Evolutionary conservation across 2,888 invertebrate species (phyloP), one percentile per base, ranked within the genome.

Genomic region (Xestia xanthographa): DNA sequence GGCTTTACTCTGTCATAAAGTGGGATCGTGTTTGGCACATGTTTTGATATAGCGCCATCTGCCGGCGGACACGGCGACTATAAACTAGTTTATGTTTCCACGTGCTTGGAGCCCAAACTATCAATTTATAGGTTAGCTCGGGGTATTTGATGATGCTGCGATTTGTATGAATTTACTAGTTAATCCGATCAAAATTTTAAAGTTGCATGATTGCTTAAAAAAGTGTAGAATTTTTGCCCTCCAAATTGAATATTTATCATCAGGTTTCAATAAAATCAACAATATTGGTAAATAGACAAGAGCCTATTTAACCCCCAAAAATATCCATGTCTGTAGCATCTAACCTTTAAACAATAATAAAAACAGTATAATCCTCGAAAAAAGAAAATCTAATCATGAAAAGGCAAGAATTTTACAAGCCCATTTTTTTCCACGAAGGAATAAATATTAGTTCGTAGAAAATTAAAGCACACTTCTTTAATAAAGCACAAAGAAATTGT

Each of bases 1-100:
- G 71, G 68, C 79, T 84, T 78, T 78, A 78, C 76, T 67, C 41
- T 43, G 60, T 29, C 74, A 41, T 86, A 87, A 86, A 86, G 45
- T 56, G 68, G 67, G 73, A 66, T 69, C 75, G 66, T 75, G 77
- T 83, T 86, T 76, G 77, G 70, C 74, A 77, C 75, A 80, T 78
- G 77, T 76, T 83, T 75, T 75, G 75, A 77, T 74, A 72, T 34
- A 78, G 62, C 72, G 83, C 65, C 76, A 75, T 85, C 83, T 82
- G 74, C 9, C n/a, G 70, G 76, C 76, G 74, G 66, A 75, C 70
- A 43, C 29, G 56, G 63, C 2, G 50, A 72, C 79, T 65, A 76
- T 82, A 56, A 84, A 85, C 41, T 67, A 72, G 76, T 82, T 85
- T 82, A 82, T 79, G 76, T 72, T 29, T n/a, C 58, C 58, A 63